Evolutionary conservation across 2,113 vertebrate species (phyloP).

Genomic region (Acrocephalus arundinaceus): DNA sequence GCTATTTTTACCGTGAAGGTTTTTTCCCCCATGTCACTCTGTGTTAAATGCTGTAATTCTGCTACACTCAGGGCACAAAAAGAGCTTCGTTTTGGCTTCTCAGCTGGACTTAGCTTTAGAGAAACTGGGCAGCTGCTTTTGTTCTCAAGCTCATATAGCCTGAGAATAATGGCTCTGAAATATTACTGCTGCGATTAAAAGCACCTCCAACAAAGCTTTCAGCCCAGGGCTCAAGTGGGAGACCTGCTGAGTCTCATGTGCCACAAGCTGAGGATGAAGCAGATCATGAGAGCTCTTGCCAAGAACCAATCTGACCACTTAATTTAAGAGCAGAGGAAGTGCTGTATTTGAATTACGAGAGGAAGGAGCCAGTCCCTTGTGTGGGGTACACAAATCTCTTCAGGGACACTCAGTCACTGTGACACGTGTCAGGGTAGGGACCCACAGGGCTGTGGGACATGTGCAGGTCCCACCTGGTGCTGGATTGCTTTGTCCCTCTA

Average conservation of each 20-base stretch:
- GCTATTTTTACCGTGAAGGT: neutral
- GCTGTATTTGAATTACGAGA: neutral
- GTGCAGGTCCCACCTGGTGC: neutral
- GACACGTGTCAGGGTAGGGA: neutral
- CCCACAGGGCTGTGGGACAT: neutral
- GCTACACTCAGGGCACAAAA: neutral
- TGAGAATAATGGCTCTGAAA: neutral
- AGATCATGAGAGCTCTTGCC: neutral
- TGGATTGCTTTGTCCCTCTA: neutral
- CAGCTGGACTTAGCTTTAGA: neutral
- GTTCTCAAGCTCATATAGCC: neutral
- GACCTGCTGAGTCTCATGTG: neutral
- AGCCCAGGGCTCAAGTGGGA: neutral
- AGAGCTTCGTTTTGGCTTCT: neutral
- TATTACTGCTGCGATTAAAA: neutral
- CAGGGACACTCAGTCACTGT: neutral
- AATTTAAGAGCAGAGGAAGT: constrained; percentile 11
- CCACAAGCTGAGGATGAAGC: neutral
- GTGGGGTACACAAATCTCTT: neutral
- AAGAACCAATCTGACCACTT: constrained; percentile 3
- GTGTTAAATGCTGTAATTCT: neutral
- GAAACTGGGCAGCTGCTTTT: neutral
- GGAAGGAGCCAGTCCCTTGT: neutral
- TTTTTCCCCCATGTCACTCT: rapidly evolving
- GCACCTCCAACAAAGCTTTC: neutral